A percentile compares a stretch with the other conserved stretches of the same genome.
These are phyloP conservation scores for Eueremaeus valkanovi DNA, from an alignment of 2,888 invertebrate species.

Conservation along the genomic window DNA sequence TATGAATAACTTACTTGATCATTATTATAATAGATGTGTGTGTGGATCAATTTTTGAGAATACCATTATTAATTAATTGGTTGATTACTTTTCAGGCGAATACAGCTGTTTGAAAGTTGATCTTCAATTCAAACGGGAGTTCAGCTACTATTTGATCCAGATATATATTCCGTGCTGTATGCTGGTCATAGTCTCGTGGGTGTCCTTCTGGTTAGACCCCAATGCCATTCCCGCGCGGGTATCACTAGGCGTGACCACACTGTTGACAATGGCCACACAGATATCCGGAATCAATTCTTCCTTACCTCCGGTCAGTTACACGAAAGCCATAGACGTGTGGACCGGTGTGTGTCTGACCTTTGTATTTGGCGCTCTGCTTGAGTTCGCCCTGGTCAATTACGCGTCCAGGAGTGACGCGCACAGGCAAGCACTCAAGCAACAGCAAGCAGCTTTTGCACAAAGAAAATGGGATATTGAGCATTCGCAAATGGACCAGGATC, in stretches of 20 bases:
- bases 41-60: too few species aligned
- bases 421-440: slow-evolving; percentile 80
- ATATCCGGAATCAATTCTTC: slow-evolving; percentile 90
- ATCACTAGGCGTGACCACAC: slow-evolving; percentile 89
- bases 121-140: slow-evolving; percentile 92
- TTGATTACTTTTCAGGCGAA: slow-evolving; percentile 84
- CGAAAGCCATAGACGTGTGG: slow-evolving; percentile 97
- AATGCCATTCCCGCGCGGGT: slow-evolving; percentile 91
- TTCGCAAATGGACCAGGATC: too few species aligned
- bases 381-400: slow-evolving; percentile 97
- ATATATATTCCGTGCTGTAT: slow-evolving; percentile 99
- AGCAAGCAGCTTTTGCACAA: slow-evolving; percentile 56
- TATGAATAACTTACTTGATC: too few species aligned
- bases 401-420: slow-evolving; percentile 90
- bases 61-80: too few species aligned
- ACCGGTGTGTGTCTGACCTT: slow-evolving; percentile 95
- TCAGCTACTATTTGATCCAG: slow-evolving; percentile 98
- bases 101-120: slow-evolving; percentile 98
- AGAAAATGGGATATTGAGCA: slow-evolving; percentile 36
- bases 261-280: slow-evolving; percentile 96
- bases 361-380: slow-evolving; percentile 93
- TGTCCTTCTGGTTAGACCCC: slow-evolving; percentile 92
- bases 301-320: slow-evolving; percentile 94
- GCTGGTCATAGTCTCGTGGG: slow-evolving; percentile 96
- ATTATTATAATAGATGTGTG: too few species aligned